Percentiles rank a stretch among this genome's conserved stretches.
Conservation (phyloP, 2,888 invertebrate genomes). For the Netelia inedita region DNA sequence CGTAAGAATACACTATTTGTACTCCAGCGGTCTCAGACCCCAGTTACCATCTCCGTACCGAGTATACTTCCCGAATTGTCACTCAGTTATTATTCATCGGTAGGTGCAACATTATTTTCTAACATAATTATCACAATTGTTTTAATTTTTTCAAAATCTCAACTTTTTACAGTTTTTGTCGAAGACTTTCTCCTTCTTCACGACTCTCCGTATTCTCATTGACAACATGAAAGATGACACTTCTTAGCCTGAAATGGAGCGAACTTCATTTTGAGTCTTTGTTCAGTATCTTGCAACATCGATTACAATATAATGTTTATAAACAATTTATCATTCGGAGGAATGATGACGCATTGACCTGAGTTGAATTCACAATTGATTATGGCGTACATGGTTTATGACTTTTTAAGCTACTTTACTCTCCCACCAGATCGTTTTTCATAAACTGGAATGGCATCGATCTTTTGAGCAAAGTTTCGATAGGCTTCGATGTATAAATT, state of each 20-base stretch:
- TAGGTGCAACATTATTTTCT: not conserved
- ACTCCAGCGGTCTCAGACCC: conserved; percentile 63
- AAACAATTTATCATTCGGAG: not conserved
- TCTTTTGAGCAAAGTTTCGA: too few relatives aligned
- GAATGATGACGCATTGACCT: not conserved
- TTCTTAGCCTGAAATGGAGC: not conserved
- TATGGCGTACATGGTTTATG: too few relatives aligned
- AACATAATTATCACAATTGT: not conserved
- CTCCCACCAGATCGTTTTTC: too few relatives aligned
- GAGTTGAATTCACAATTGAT: not conserved
- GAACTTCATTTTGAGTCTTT: not conserved
- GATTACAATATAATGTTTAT: not conserved
- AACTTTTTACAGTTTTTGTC: not conserved
- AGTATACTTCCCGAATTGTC: conserved; percentile 58
- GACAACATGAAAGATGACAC: not conserved
- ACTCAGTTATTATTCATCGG: conserved; percentile 44
- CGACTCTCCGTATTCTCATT: conserved; percentile 11
- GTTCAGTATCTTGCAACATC: not conserved
- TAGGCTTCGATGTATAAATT: too few relatives aligned
- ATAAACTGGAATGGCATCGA: too few relatives aligned
- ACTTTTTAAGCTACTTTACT: too few relatives aligned
- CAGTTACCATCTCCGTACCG: conserved; percentile 47
- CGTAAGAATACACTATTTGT: conserved; percentile 54
- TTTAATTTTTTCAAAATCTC: not conserved
- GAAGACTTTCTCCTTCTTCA: conserved; percentile 9